These are phyloP conservation scores for Sipha flava DNA, from an alignment of 1,140 invertebrate species.

Conservation along the genomic window DNA sequence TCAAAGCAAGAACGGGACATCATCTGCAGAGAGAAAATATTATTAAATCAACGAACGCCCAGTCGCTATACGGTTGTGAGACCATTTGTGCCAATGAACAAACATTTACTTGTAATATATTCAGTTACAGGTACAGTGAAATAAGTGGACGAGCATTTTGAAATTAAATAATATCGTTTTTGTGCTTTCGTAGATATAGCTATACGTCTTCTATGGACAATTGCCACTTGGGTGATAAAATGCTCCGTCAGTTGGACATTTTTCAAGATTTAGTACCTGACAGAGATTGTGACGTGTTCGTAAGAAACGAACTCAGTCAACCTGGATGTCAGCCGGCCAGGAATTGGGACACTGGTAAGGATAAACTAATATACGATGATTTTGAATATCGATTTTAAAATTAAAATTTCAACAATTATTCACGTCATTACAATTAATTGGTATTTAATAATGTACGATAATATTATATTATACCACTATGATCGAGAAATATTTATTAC, in stretches of 20 bases:
- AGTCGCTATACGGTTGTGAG: constrained; percentile 64
- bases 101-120: constrained; percentile 61
- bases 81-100: constrained; percentile 59
- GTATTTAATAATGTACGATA: too few relatives aligned
- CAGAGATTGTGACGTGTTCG: constrained; percentile 69
- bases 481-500: too few relatives aligned
- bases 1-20: constrained; percentile 62
- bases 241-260: constrained; percentile 57
- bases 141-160: background rate
- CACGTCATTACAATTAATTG: too few relatives aligned
- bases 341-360: constrained; percentile 43
- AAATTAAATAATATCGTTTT: background rate
- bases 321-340: constrained; percentile 36
- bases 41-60: constrained; percentile 53
- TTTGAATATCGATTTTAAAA: too few relatives aligned
- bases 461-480: too few relatives aligned
- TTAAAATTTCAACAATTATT: too few relatives aligned
- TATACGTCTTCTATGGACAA: constrained; percentile 51
- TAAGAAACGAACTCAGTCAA: constrained; percentile 49
- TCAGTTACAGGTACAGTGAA: constrained; percentile 57
- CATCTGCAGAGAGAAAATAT: constrained; percentile 56
- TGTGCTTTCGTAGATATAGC: constrained; percentile 43
- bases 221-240: constrained; percentile 61
- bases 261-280: constrained; percentile 63
- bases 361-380: too few relatives aligned